Evolutionary conservation across 2,113 vertebrate species (phyloP).

Genomic region (Formicarius rufipectus): DNA sequence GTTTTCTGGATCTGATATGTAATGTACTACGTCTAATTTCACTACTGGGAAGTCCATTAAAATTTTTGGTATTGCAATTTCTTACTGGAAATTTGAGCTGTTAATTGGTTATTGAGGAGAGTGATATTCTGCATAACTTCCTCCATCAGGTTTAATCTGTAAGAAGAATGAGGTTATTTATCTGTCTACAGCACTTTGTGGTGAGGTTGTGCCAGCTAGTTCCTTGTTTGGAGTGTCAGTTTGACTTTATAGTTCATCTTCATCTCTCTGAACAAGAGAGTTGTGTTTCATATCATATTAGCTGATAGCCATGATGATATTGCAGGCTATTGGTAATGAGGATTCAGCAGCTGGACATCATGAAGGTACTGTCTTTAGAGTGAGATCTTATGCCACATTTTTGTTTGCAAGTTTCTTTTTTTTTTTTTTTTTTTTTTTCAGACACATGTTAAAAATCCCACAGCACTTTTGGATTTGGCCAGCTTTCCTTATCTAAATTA

Average conservation of each 20-base stretch:
- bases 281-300: not conserved
- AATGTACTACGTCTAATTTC: not conserved
- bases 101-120: not conserved
- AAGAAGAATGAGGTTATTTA: not conserved
- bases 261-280: not conserved
- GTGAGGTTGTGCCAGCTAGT: not conserved
- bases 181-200: not conserved
- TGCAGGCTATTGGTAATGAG: not conserved
- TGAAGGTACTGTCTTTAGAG: not conserved
- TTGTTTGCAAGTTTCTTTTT: constrained; percentile 10
- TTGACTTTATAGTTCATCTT: constrained; percentile 4
- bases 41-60: not conserved
- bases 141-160: not conserved
- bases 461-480: not conserved
- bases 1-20: not conserved
- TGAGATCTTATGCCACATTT: not conserved
- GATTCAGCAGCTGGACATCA: not conserved
- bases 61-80: not conserved
- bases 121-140: not conserved
- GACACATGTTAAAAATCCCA: not conserved
- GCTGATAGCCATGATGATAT: not conserved
- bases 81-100: not conserved
- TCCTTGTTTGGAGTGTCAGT: not conserved
- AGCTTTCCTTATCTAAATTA: constrained; percentile 59
- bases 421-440: not conserved